Percentiles rank a stretch among this genome's conserved stretches.
Conservation (phyloP, 2,113 vertebrate genomes). For the rabbit (Oryctolagus cuniculus) region mOryCun1.1 NC_091447.1:23660501-23661000, state of each 20-base stretch:
- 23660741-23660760: background rate
- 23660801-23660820: background rate
- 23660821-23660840: slow-evolving; percentile 8
- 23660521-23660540: too few relatives aligned
- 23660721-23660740: too few relatives aligned
- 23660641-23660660: too few relatives aligned
- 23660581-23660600: too few relatives aligned
- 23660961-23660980: background rate
- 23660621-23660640: too few relatives aligned
- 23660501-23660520: too few relatives aligned
- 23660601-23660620: too few relatives aligned
- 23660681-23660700: too few relatives aligned
- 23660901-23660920: background rate
- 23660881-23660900: slow-evolving; percentile 36
- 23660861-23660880: slow-evolving; percentile 1
- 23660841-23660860: background rate
- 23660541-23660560: too few relatives aligned
- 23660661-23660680: too few relatives aligned
- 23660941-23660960: slow-evolving; percentile 28
- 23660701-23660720: too few relatives aligned
- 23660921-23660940: slow-evolving; percentile 47
- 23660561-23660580: too few relatives aligned
- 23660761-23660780: slow-evolving; percentile 18
- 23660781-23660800: background rate
- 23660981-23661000: slow-evolving; percentile 24